Evolutionary conservation across 2,888 invertebrate species (phyloP), one percentile per base, ranked within the genome.

Genomic region (Neoascia interrupta): DNA sequence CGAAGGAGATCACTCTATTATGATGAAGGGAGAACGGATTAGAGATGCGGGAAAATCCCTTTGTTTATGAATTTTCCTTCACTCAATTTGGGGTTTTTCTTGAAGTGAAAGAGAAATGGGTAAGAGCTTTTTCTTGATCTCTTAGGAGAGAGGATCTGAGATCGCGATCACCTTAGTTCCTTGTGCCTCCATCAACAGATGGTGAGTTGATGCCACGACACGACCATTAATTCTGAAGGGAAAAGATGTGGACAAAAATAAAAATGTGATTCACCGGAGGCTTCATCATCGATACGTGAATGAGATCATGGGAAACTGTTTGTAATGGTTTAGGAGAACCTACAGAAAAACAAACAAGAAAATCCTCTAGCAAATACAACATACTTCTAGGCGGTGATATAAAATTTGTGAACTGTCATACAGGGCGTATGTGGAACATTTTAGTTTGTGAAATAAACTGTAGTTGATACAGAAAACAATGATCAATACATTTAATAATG

Each of bases 371-470:
- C n/a, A 15, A 56, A 16, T 34, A 16, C 28, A 34, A 49, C 58
- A 70, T 76, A 76, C 54, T 76, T 76, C 23, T 64, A 76, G 64
- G 76, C 39, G 53, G 11, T 4, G 11, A 5, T 18, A 5, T 5
- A 19, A 26, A 11, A 10, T 13, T n/a, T 13, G 3, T 6, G 0
- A 6, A 0, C 4, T n/a, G 16, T 23, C 10, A 18, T 21, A 5
- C 15, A 45, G 45, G 70, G 76, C 64, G 76, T 70, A 76, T 76
- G 76, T 34, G 76, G 51, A 64, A 53, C 19, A 47, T 63, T 64
- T 63, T n/a, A n/a, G n/a, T n/a, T n/a, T n/a, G n/a, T n/a, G n/a
- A n/a, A n/a, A n/a, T n/a, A n/a, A n/a, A n/a, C n/a, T n/a, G n/a
- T n/a, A n/a, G n/a, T n/a, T n/a, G n/a, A n/a, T n/a, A n/a, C n/a